Conservation (phyloP, 2,888 invertebrate species). For the Drosophila pegasa region DNA sequence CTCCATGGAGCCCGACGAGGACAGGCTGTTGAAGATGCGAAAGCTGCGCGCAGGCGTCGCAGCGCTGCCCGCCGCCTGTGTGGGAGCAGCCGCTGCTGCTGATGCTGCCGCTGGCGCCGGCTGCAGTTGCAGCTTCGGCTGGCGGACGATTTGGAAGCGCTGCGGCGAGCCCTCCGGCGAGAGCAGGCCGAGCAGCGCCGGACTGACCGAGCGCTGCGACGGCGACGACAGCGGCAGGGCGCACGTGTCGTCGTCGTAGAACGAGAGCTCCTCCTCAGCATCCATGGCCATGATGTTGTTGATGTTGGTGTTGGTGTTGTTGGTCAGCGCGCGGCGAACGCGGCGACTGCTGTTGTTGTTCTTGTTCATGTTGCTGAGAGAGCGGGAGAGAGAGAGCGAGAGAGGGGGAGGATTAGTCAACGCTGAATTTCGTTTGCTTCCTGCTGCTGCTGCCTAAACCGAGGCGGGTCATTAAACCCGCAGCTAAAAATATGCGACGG, state of each 20-base stretch:
- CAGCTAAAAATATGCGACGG: constrained; percentile 68
- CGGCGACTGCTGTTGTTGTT: constrained; percentile 50
- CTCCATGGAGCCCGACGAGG: constrained; percentile 86
- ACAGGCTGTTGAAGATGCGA: constrained; percentile 85
- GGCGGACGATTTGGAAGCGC: constrained; percentile 80
- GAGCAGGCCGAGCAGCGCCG: constrained; percentile 78
- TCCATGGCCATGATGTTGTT: constrained; percentile 73
- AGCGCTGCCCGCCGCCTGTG: constrained; percentile 1
- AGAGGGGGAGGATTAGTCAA: constrained; percentile 63
- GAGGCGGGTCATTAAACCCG: constrained; percentile 71
- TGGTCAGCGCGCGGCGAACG: constrained; percentile 56
- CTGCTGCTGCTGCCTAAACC: constrained; percentile 50
- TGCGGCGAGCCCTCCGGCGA: constrained; percentile 84
- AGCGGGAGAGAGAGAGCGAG: constrained; percentile 21
- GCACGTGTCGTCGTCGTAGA: constrained; percentile 80
- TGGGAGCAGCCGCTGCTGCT: constrained; percentile 5
- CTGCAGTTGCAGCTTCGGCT: constrained; percentile 51
- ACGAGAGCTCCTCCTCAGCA: constrained; percentile 82
- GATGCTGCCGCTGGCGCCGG: constrained; percentile 11
- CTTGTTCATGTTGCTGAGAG: constrained; percentile 48
- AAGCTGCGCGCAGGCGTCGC: constrained; percentile 80
- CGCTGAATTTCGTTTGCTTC: constrained; percentile 32
- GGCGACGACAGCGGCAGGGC: constrained; percentile 40
- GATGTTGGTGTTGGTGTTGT: constrained; percentile 29
- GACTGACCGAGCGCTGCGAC: constrained; percentile 67